These are phyloP conservation scores for Campylorhamphus procurvoides DNA, from an alignment of 2,113 vertebrate genomes.

Conservation along the genomic window DNA sequence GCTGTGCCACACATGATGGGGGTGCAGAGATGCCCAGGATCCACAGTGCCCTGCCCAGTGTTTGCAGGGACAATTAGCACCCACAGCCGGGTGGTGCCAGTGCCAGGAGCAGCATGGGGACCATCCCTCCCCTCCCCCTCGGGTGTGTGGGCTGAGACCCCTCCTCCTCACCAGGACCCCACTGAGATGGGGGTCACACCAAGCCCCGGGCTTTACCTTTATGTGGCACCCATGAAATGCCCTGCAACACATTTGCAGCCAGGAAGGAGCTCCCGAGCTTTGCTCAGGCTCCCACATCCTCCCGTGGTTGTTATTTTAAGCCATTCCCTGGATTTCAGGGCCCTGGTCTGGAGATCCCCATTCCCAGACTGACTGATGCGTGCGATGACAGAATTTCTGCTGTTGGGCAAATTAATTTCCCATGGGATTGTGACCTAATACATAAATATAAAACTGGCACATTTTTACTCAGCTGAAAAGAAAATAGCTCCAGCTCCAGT, in stretches of 20 bases:
- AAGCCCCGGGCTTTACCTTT: neutral
- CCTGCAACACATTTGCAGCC: neutral
- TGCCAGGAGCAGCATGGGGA: fast-evolving
- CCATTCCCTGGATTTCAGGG: neutral
- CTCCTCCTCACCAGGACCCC: neutral
- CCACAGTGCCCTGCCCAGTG: fast-evolving
- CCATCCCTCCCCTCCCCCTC: neutral
- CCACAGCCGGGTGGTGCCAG: neutral
- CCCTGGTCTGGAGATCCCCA: slow-evolving; percentile 25
- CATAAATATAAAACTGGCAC: slow-evolving; percentile 55
- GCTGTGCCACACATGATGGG: fast-evolving
- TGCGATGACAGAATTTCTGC: slow-evolving; percentile 51
- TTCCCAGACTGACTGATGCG: slow-evolving; percentile 54
- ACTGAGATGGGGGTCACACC: fast-evolving
- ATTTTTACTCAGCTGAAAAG: neutral
- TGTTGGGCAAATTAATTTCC: slow-evolving; percentile 46
- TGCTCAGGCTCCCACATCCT: neutral
- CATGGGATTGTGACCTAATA: neutral
- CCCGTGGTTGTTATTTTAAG: neutral
- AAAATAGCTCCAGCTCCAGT: slow-evolving; percentile 15
- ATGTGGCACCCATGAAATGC: neutral
- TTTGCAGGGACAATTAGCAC: neutral
- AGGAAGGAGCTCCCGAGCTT: neutral
- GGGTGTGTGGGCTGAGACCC: fast-evolving
- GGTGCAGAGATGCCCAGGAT: fast-evolving